These are phyloP conservation scores for Leucoraja ocellata DNA, from an alignment of 2,797 vertebrate species.

Conservation along the genomic window DNA sequence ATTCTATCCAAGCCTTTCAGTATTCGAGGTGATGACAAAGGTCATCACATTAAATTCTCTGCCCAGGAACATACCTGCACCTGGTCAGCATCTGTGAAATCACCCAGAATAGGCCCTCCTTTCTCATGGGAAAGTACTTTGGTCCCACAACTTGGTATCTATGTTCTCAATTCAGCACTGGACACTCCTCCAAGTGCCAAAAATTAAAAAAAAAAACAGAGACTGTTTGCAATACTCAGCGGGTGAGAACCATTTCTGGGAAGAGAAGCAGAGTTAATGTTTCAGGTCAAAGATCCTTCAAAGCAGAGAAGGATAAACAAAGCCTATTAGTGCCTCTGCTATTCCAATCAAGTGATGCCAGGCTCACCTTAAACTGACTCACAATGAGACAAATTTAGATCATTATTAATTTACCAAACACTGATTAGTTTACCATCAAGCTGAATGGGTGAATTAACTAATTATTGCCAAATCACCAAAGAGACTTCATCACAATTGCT, in stretches of 20 bases:
- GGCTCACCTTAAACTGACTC: background rate
- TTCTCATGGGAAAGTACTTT: background rate
- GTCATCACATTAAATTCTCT: background rate
- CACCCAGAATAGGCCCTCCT: background rate
- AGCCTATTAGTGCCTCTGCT: too few species aligned
- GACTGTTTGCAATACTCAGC: too few species aligned
- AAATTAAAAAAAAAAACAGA: too few species aligned
- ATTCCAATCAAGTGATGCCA: background rate
- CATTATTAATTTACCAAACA: background rate
- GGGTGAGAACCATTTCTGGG: too few species aligned
- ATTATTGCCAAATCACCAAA: background rate
- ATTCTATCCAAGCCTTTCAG: too few species aligned
- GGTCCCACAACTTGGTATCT: background rate
- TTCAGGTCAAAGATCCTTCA: too few species aligned
- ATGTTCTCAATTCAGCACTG: background rate
- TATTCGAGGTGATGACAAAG: background rate
- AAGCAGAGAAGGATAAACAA: too few species aligned
- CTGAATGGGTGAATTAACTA: background rate
- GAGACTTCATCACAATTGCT: background rate
- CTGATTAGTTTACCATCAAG: background rate
- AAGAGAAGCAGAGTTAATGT: too few species aligned
- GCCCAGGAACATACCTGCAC: background rate
- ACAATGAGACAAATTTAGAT: background rate
- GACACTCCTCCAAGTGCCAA: background rate
- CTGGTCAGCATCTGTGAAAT: background rate